Evolutionary conservation across 2,113 vertebrate genomes (phyloP).

Genomic region (Eupsittula cactorum): DNA sequence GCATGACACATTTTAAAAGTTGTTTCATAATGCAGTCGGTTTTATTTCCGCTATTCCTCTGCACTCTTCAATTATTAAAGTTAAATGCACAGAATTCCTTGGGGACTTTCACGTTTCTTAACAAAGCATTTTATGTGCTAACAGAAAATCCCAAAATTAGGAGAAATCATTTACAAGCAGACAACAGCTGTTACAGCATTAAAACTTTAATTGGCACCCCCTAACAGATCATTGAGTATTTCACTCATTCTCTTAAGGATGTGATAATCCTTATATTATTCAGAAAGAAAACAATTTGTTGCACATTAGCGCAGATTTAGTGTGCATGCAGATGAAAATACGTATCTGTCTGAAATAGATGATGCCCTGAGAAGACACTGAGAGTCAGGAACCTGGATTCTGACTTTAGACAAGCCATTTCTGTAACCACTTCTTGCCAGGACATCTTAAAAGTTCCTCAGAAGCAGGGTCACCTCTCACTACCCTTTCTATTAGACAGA

Average conservation of each 20-base stretch:
- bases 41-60: constrained; percentile 2
- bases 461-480: background rate
- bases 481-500: background rate
- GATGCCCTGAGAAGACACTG: background rate
- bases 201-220: constrained; percentile 48
- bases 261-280: constrained; percentile 4
- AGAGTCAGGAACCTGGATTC: background rate
- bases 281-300: constrained; percentile 10
- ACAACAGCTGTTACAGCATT: constrained; percentile 56
- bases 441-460: background rate
- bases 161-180: constrained; percentile 55
- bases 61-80: constrained; percentile 47
- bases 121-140: constrained; percentile 50
- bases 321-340: background rate
- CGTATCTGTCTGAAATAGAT: background rate
- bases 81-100: constrained; percentile 40
- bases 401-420: background rate
- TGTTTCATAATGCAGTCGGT: background rate
- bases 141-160: constrained; percentile 55
- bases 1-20: background rate
- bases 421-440: background rate
- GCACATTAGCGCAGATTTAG: background rate
- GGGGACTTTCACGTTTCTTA: constrained; percentile 52
- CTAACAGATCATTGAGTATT: constrained; percentile 1
- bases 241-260: constrained; percentile 48